phyloP scores from a whole-genome alignment of 2,797 vertebrate species.

The Neoniphon sammara region DNA sequence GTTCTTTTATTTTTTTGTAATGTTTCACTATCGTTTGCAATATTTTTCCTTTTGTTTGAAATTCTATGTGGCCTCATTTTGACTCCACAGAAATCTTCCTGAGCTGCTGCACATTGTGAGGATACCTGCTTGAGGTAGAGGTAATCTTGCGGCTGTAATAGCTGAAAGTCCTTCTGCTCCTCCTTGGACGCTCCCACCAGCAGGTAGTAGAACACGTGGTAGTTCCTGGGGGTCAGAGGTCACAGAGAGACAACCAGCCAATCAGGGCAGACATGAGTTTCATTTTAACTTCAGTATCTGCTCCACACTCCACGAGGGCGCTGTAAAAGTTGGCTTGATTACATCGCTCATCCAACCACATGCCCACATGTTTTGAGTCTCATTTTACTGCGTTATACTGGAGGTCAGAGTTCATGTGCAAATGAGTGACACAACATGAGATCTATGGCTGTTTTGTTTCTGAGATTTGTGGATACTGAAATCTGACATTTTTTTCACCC shows the following conservation, averaged over 20 bases:
- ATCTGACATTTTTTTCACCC: neutral
- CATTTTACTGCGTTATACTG: neutral
- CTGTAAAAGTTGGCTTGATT: neutral
- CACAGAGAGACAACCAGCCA: slow-evolving; percentile 30
- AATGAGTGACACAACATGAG: neutral
- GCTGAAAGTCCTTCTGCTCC: slow-evolving; percentile 89
- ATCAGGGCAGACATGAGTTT: neutral
- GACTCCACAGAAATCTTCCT: neutral
- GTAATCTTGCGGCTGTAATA: slow-evolving; percentile 91
- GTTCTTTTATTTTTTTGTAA: too few species aligned
- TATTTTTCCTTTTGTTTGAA: too few species aligned
- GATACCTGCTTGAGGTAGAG: slow-evolving; percentile 91
- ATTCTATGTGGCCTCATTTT: too few species aligned
- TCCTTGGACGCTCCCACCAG: slow-evolving; percentile 89
- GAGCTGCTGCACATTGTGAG: neutral
- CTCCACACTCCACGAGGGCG: neutral
- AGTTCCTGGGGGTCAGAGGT: slow-evolving; percentile 86
- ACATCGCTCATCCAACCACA: neutral
- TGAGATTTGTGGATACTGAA: too few species aligned
- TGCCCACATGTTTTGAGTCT: neutral
- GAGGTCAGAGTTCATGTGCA: neutral
- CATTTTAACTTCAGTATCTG: slow-evolving; percentile 8
- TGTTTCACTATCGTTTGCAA: too few species aligned
- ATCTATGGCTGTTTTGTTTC: neutral
- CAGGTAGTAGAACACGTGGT: slow-evolving; percentile 98